These are phyloP conservation scores for Dusona sp. DNA, from an alignment of 2,888 invertebrate species.

Conservation along the genomic window DNA sequence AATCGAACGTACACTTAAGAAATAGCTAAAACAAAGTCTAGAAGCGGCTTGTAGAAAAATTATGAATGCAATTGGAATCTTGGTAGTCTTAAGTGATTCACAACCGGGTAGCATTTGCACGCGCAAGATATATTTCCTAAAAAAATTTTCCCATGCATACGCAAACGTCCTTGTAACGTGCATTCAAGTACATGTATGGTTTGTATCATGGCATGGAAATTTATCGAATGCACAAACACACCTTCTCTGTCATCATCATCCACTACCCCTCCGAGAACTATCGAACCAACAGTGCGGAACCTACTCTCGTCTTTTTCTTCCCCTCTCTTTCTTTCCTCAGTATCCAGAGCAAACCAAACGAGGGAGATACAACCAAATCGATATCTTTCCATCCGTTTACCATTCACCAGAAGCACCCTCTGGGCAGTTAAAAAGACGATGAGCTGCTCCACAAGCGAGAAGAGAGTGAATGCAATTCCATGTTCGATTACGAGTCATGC, in stretches of 20 bases:
- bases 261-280: conserved; percentile 32
- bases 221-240: conserved; percentile 59
- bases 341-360: conserved; percentile 45
- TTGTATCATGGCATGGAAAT: conserved; percentile 62
- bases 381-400: conserved; percentile 43
- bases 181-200: conserved; percentile 36
- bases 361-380: conserved; percentile 16
- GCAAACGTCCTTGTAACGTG: conserved; percentile 5
- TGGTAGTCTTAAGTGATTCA: conserved; percentile 45
- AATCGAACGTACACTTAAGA: background rate
- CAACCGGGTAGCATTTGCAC: conserved; percentile 38
- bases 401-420: conserved; percentile 60
- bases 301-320: conserved; percentile 16
- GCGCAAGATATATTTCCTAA: conserved; percentile 23
- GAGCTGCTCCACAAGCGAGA: conserved; percentile 53
- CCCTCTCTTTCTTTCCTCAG: conserved; percentile 34
- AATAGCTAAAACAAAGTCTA: conserved; percentile 43
- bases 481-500: conserved; percentile 76
- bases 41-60: conserved; percentile 42
- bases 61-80: conserved; percentile 40
- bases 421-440: conserved; percentile 65
- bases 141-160: conserved; percentile 35
- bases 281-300: conserved; percentile 45
- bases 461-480: conserved; percentile 74
- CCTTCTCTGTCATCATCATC: conserved; percentile 64